Conservation (phyloP, 2,113 vertebrate species). For the Grammomys dolichurus region DNA sequence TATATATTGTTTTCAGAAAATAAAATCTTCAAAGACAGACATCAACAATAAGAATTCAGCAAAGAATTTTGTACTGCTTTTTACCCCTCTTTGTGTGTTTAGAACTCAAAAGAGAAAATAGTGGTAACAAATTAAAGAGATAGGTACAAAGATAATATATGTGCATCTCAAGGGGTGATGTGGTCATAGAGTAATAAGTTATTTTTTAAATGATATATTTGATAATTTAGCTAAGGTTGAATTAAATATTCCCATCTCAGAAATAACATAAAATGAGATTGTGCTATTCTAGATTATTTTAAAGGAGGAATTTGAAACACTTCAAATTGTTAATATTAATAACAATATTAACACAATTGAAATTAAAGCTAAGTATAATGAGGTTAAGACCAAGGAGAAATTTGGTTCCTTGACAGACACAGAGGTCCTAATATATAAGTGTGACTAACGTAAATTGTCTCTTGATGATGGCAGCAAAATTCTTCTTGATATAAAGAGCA, state of each 20-base stretch:
- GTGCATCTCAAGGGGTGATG: background rate
- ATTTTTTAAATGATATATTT: no score
- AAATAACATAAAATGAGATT: background rate
- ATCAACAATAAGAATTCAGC: background rate
- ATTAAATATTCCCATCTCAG: background rate
- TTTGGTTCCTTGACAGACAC: fast-evolving
- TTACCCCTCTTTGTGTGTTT: background rate
- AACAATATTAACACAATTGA: background rate
- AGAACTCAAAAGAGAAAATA: background rate
- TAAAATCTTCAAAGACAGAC: background rate
- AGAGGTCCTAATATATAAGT: background rate
- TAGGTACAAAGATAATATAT: background rate
- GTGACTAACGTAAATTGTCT: background rate
- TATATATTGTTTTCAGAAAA: background rate
- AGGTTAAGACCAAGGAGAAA: background rate
- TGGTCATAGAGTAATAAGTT: background rate
- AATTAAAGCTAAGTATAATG: background rate
- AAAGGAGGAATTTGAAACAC: background rate
- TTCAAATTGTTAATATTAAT: background rate
- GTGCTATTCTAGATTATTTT: background rate
- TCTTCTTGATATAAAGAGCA: background rate
- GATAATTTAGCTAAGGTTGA: background rate
- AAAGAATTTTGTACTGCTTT: background rate
- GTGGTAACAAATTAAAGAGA: background rate
- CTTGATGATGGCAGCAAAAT: background rate